These are phyloP conservation scores for Plagodis dolabraria DNA, from an alignment of 2,888 invertebrate genomes.

Conservation along the genomic window DNA sequence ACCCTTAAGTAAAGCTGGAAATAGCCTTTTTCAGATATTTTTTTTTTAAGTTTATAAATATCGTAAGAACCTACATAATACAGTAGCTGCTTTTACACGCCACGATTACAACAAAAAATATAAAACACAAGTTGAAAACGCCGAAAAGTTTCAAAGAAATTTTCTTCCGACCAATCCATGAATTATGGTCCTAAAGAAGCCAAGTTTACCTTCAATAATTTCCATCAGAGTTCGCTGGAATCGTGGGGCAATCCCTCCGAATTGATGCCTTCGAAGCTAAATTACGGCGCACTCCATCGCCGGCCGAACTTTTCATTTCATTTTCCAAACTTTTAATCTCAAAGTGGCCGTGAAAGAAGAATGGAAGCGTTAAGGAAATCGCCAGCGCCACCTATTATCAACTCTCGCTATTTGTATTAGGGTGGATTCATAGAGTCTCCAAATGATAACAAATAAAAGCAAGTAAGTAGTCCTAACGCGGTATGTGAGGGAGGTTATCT, in stretches of 20 bases:
- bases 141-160: too few relatives aligned
- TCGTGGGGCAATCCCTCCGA: slow-evolving; percentile 44
- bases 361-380: slow-evolving; percentile 80
- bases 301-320: slow-evolving; percentile 76
- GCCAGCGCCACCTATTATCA: slow-evolving; percentile 83
- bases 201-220: slow-evolving; percentile 26
- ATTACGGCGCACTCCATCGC: slow-evolving; percentile 55
- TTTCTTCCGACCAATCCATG: slow-evolving; percentile 15
- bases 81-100: too few relatives aligned
- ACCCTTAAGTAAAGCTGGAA: too few relatives aligned
- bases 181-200: slow-evolving; percentile 24
- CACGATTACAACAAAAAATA: too few relatives aligned
- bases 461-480: neutral
- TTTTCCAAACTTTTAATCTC: slow-evolving; percentile 83
- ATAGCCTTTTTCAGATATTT: too few relatives aligned
- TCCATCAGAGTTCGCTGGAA: slow-evolving; percentile 30
- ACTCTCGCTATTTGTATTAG: slow-evolving; percentile 51
- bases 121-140: too few relatives aligned
- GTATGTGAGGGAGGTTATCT: neutral
- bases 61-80: too few relatives aligned
- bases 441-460: neutral
- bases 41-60: too few relatives aligned
- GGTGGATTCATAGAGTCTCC: slow-evolving; percentile 17
- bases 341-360: slow-evolving; percentile 84
- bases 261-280: slow-evolving; percentile 51